Evolutionary conservation across 2,113 vertebrate species (phyloP).

Genomic region (Macquaria australasica): DNA sequence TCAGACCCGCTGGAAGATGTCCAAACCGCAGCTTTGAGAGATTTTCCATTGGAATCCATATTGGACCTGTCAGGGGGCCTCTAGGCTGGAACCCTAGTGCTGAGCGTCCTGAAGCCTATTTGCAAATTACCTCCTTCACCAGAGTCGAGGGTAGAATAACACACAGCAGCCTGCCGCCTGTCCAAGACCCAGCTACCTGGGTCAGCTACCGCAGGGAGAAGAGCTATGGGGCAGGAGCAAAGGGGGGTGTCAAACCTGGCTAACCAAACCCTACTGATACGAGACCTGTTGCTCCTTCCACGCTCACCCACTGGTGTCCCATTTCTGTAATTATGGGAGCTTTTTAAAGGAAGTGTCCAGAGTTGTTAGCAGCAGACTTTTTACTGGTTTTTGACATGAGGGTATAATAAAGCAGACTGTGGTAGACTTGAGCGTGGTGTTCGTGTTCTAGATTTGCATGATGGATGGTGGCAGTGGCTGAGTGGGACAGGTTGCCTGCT

Average conservation of each 20-base stretch:
- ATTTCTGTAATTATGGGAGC: slow-evolving; percentile 73
- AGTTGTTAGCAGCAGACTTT: slow-evolving; percentile 77
- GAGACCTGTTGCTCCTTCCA: slow-evolving; percentile 66
- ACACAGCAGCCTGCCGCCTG: slow-evolving; percentile 54
- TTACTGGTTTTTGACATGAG: slow-evolving; percentile 71
- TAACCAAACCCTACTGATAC: slow-evolving; percentile 64
- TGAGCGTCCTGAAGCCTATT: slow-evolving; percentile 64
- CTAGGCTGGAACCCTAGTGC: slow-evolving; percentile 44
- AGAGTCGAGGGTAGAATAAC: slow-evolving; percentile 70
- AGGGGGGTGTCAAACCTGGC: slow-evolving; percentile 65
- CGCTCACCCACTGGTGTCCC: slow-evolving; percentile 56
- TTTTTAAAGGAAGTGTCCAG: slow-evolving; percentile 72
- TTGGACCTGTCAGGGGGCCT: slow-evolving; percentile 65
- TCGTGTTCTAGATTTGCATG: slow-evolving; percentile 80
- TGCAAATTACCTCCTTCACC: slow-evolving; percentile 72
- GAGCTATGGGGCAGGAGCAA: slow-evolving; percentile 41
- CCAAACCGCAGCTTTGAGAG: slow-evolving; percentile 72
- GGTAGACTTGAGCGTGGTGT: slow-evolving; percentile 57
- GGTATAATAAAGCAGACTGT: slow-evolving; percentile 67
- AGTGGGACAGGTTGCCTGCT: slow-evolving; percentile 75
- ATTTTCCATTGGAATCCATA: slow-evolving; percentile 69
- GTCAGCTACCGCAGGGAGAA: slow-evolving; percentile 70
- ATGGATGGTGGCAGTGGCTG: slow-evolving; percentile 80
- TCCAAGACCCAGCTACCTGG: slow-evolving; percentile 61
- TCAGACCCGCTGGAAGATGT: slow-evolving; percentile 53